These are phyloP conservation scores for Atrichornis clamosus DNA, from an alignment of 2,113 vertebrate species.

Conservation along the genomic window DNA sequence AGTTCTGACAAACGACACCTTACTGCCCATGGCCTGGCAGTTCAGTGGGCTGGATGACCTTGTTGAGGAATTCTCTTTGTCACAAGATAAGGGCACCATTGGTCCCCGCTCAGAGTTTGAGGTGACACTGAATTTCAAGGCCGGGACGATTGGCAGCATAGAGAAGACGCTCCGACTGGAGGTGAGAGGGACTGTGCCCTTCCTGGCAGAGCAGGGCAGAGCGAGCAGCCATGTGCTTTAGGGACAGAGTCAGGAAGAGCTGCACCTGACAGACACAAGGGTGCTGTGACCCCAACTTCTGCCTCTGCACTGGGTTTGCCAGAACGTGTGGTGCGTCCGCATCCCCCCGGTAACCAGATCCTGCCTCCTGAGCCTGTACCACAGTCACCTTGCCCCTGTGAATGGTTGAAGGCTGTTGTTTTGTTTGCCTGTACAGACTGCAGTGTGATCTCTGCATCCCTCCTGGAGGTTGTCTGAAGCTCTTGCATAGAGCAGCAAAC, in stretches of 20 bases:
- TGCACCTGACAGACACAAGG: not conserved
- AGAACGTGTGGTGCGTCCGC: not conserved
- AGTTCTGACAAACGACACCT: conserved; percentile 74
- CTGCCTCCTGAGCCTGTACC: not conserved
- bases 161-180: conserved; percentile 84
- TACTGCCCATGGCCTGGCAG: conserved; percentile 80
- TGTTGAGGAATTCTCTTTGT: conserved; percentile 78
- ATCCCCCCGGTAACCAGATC: not conserved
- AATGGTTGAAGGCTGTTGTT: not conserved
- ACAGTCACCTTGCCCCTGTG: not conserved
- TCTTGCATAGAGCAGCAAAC: not conserved
- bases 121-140: conserved; percentile 78
- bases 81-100: conserved; percentile 72
- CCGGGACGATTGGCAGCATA: conserved; percentile 67
- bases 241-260: not conserved
- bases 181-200: conserved; percentile 62
- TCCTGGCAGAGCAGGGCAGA: not conserved
- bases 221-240: not conserved
- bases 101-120: conserved; percentile 57
- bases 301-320: not conserved
- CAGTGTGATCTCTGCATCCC: fast-evolving
- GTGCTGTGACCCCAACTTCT: not conserved
- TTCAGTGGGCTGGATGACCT: conserved; percentile 82
- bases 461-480: too few species aligned
- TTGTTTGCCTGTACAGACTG: not conserved